phyloP scores from a whole-genome alignment of 2,797 vertebrate species.

The Gambusia yucatana region DNA sequence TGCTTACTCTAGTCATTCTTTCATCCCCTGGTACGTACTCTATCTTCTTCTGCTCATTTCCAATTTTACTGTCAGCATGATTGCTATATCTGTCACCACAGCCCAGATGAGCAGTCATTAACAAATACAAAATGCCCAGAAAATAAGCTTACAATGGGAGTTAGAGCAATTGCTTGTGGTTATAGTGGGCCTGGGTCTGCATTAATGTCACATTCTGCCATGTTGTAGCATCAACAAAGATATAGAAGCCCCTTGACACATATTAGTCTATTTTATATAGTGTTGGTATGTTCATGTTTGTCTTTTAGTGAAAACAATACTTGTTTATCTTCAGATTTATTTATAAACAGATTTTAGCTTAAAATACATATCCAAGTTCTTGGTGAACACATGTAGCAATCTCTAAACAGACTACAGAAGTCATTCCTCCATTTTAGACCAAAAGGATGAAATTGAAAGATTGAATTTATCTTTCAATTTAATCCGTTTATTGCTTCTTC shows the following conservation, averaged over 20 bases:
- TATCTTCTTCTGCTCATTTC: background rate
- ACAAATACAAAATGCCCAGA: background rate
- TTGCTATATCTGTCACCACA: background rate
- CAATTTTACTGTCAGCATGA: constrained; percentile 5
- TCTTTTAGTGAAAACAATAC: background rate
- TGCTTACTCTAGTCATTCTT: background rate
- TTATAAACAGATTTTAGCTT: background rate
- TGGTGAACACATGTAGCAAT: background rate
- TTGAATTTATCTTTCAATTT: background rate
- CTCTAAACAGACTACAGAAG: background rate
- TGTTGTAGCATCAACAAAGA: constrained; percentile 55
- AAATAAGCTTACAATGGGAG: constrained; percentile 19
- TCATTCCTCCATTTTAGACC: background rate
- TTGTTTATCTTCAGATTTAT: background rate
- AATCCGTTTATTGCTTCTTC: background rate
- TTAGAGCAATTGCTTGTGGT: constrained; percentile 46
- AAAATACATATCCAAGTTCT: background rate
- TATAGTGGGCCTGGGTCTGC: constrained; percentile 38
- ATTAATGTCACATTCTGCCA: constrained; percentile 53
- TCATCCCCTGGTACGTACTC: background rate
- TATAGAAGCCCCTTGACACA: constrained; percentile 51
- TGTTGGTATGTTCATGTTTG: constrained; percentile 14
- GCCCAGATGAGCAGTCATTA: constrained; percentile 24
- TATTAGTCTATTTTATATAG: constrained; percentile 52
- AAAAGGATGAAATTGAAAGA: background rate